phyloP scores from a whole-genome alignment of 2,797 vertebrate genomes.

The Merluccius polli region DNA sequence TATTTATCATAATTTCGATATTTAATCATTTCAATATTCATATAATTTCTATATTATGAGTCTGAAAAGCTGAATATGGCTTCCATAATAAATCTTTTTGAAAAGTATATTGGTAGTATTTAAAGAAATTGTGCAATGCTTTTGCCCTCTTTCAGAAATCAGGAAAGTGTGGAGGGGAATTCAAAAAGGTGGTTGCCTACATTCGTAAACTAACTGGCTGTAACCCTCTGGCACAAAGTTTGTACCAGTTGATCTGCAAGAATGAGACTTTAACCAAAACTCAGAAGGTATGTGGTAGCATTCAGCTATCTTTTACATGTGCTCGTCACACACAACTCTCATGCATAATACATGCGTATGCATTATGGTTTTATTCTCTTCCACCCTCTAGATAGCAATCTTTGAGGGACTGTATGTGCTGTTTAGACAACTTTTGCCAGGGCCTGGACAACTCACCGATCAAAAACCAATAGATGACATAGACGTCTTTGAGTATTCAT shows the following conservation, averaged over 20 bases:
- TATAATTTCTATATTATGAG: no score
- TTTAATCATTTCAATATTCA: background rate
- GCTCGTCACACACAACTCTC: background rate
- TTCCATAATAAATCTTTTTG: background rate
- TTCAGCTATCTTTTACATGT: background rate
- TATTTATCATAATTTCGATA: background rate
- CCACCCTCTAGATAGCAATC: slow-evolving; percentile 46
- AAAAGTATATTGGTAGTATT: background rate
- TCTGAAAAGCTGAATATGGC: background rate
- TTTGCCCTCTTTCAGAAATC: slow-evolving; percentile 23
- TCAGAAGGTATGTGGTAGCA: slow-evolving; percentile 50
- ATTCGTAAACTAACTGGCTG: slow-evolving; percentile 56
- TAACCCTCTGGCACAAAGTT: slow-evolving; percentile 55
- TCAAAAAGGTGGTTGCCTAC: slow-evolving; percentile 37
- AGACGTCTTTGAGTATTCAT: slow-evolving; percentile 59
- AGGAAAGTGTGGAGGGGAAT: background rate
- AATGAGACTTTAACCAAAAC: slow-evolving; percentile 37
- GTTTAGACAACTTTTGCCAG: slow-evolving; percentile 61
- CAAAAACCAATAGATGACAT: slow-evolving; percentile 45
- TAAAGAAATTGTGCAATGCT: background rate
- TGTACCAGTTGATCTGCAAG: slow-evolving; percentile 52
- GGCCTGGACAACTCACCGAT: slow-evolving; percentile 23
- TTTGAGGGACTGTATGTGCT: slow-evolving; percentile 63
- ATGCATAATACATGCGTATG: background rate
- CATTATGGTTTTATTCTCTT: background rate